Evolutionary conservation across 2,888 invertebrate genomes (phyloP).

Genomic region (Rhagonycha lutea): DNA sequence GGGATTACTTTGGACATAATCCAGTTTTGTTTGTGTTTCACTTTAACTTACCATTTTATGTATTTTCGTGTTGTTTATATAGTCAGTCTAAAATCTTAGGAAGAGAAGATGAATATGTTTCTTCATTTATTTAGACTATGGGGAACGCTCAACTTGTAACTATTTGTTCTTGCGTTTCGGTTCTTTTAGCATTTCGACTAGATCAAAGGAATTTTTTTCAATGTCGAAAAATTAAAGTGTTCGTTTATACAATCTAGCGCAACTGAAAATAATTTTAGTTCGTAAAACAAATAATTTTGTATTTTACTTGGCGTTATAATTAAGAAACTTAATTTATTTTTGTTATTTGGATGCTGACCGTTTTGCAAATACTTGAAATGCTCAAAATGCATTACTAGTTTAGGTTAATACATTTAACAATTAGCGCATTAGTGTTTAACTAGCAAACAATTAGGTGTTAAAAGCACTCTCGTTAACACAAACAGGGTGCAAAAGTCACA

Average conservation of each 20-base stretch:
- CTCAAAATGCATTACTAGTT: constrained; percentile 18
- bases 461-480: constrained; percentile 27
- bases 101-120: constrained; percentile 34
- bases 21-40: constrained; percentile 34
- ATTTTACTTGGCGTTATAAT: background rate
- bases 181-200: constrained; percentile 28
- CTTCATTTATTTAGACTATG: constrained; percentile 32
- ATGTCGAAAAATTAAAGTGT: background rate
- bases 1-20: constrained; percentile 42
- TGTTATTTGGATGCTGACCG: background rate
- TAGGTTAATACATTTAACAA: constrained; percentile 26
- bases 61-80: constrained; percentile 15
- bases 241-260: background rate
- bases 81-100: constrained; percentile 13
- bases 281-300: background rate
- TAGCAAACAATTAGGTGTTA: constrained; percentile 33
- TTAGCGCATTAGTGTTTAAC: constrained; percentile 34
- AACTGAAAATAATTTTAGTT: background rate
- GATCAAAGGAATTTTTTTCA: constrained; percentile 27
- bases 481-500: constrained; percentile 19
- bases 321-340: background rate
- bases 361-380: constrained; percentile 6
- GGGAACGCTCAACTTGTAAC: constrained; percentile 37
- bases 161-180: constrained; percentile 35
- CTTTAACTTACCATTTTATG: constrained; percentile 15